Evolutionary conservation across 37 sponge, comb jelly and placozoan species (phyloP), one percentile per base, ranked within the genome.

Genomic region (Chondrosia reniformis): DNA sequence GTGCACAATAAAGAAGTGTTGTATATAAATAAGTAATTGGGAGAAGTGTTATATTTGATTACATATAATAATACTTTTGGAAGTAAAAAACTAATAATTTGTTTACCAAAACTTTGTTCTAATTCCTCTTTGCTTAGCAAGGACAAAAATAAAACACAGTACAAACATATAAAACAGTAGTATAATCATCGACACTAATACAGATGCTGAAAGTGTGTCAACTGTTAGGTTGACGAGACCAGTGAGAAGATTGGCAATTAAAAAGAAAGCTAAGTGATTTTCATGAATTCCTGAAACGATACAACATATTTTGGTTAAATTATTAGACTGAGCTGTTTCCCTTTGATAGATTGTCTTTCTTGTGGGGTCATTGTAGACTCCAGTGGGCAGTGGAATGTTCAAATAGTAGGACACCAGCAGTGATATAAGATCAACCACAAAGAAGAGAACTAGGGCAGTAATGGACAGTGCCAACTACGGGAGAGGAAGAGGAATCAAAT

Each of bases 231-330:
- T 99, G 17, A 95, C 89, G 0, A 84, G 30, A 31, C 99, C 99
- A 54, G 99, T 99, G 42, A 89, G 55, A 1, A 95, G 22, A 65
- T 99, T 99, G 21, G 92, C 99, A 12, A 84, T 17, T 21, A 99
- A 72, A 76, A 99, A 99, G 86, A 86, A 93, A 37, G 45, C 63
- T 25, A 99, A 86, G 46, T 99, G 99, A 77, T 99, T 95, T 66
- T 87, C 78, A 63, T 93, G 84, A 15, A 99, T 86, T 32, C 96
- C 91, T 13, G 89, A 85, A 7, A 92, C 38, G 4, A 93, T 28
- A 39, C 91, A 91, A 36, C 22, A 31, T 75, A 17, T 13, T 41
- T 73, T 25, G 42, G n/a, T n/a, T n/a, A n/a, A n/a, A n/a, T n/a
- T n/a, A n/a, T n/a, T n/a, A n/a, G n/a, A n/a, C n/a, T n/a, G n/a